These are phyloP conservation scores for Diloba caeruleocephala DNA, from an alignment of 2,888 invertebrate genomes.

Conservation along the genomic window DNA sequence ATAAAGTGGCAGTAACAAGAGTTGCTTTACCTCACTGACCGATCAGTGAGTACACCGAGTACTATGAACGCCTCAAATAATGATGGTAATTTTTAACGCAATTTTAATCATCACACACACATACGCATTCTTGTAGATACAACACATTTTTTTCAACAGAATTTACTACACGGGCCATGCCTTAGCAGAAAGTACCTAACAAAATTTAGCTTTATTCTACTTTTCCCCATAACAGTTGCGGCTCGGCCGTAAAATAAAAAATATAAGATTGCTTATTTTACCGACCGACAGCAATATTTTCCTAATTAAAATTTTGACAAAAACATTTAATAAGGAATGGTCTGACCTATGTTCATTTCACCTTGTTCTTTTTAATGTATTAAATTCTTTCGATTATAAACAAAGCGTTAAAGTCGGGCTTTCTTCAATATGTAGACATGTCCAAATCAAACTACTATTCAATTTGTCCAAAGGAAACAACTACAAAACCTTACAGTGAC, in stretches of 20 bases:
- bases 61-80: too few species aligned
- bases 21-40: too few species aligned
- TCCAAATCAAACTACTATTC: too few species aligned
- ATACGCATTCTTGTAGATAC: slow-evolving; percentile 1
- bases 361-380: slow-evolving; percentile 3
- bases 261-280: slow-evolving; percentile 15
- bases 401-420: too few species aligned
- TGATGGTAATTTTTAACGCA: too few species aligned
- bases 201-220: slow-evolving; percentile 21
- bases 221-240: slow-evolving; percentile 4
- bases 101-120: too few species aligned
- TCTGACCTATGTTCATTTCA: slow-evolving; percentile 12
- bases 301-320: slow-evolving; percentile 25
- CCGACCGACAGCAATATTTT: slow-evolving; percentile 3
- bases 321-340: slow-evolving; percentile 14
- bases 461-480: slow-evolving; percentile 9
- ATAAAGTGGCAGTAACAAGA: too few species aligned
- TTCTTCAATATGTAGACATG: too few species aligned
- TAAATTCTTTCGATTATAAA: neutral
- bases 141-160: too few species aligned
- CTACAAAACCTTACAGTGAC: neutral
- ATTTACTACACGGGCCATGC: slow-evolving; percentile 25
- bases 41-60: too few species aligned
- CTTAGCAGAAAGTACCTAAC: slow-evolving; percentile 2
- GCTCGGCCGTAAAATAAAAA: slow-evolving; percentile 23